Evolutionary conservation across 2,113 vertebrate genomes (phyloP).

Genomic region (Phasianus colchicus): DNA sequence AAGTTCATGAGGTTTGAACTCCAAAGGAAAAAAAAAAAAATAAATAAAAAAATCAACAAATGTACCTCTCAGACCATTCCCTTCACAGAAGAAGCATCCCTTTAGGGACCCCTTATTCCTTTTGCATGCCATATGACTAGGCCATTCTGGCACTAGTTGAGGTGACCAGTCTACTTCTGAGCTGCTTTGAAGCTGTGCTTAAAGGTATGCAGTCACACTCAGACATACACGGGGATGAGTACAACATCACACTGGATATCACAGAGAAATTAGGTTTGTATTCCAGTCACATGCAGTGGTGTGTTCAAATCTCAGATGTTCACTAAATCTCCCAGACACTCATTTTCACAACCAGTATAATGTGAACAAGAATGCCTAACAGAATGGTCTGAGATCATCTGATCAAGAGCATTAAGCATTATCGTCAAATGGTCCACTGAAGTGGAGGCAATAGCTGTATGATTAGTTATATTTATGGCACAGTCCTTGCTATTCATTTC

Average conservation of each 20-base stretch:
- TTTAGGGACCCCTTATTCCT: not conserved
- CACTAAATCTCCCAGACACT: not conserved
- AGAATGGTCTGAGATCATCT: not conserved
- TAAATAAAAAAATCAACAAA: not conserved
- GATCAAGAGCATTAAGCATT: not conserved
- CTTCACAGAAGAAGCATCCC: not conserved
- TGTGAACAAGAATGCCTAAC: not conserved
- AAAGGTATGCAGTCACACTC: not conserved
- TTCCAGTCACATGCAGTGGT: not conserved
- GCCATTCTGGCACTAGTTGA: not conserved
- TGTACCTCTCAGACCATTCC: not conserved
- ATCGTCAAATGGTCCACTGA: not conserved
- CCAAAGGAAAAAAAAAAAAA: not conserved
- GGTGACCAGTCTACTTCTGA: not conserved
- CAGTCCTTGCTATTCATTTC: slow-evolving; percentile 18
- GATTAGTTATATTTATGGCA: slow-evolving; percentile 28
- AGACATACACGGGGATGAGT: not conserved
- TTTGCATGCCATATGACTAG: not conserved
- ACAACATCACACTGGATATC: not conserved
- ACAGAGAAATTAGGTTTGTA: not conserved
- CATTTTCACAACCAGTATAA: not conserved
- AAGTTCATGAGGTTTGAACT: not conserved
- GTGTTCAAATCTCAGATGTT: not conserved
- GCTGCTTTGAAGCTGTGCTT: not conserved
- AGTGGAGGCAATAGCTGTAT: not conserved